Percentiles rank a stretch among this genome's conserved stretches.
phyloP scores from a whole-genome alignment of 2,888 invertebrate species.

The Drosophila barbarae region DNA sequence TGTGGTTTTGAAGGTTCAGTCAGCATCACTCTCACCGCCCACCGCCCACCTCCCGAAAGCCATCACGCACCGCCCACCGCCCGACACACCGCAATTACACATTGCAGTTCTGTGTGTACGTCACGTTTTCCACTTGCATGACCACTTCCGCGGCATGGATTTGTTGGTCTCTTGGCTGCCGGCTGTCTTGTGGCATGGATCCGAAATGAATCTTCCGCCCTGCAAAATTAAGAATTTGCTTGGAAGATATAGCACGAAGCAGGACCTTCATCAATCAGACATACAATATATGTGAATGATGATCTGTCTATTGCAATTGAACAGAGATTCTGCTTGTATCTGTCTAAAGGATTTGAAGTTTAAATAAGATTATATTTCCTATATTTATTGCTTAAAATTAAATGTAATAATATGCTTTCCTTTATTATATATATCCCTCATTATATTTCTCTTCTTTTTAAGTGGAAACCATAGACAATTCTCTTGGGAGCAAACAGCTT shows the following conservation, averaged over 20 bases:
- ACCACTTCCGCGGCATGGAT: slow-evolving; percentile 49
- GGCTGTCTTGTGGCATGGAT: slow-evolving; percentile 14
- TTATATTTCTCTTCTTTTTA: background rate
- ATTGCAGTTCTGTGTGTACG: slow-evolving; percentile 20
- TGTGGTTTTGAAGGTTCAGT: slow-evolving; percentile 49
- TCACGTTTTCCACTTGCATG: slow-evolving; percentile 49
- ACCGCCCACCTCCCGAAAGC: background rate
- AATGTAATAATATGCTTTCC: background rate
- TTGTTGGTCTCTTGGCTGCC: slow-evolving; percentile 39
- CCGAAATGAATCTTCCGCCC: background rate
- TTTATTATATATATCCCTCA: background rate
- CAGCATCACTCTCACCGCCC: slow-evolving; percentile 33
- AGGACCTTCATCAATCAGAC: background rate
- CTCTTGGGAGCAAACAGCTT: too few relatives aligned
- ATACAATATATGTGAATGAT: too few relatives aligned
- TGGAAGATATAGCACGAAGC: background rate
- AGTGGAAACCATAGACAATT: background rate
- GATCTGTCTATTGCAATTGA: background rate
- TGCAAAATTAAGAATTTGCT: slow-evolving; percentile 9
- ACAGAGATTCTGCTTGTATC: background rate
- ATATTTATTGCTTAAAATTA: background rate
- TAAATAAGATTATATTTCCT: background rate
- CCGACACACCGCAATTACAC: slow-evolving; percentile 13
- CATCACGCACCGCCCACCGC: background rate
- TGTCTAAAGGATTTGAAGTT: background rate